These are phyloP conservation scores for Babyrousa celebensis DNA, from an alignment of 2,797 vertebrate species.

Conservation along the genomic window DNA sequence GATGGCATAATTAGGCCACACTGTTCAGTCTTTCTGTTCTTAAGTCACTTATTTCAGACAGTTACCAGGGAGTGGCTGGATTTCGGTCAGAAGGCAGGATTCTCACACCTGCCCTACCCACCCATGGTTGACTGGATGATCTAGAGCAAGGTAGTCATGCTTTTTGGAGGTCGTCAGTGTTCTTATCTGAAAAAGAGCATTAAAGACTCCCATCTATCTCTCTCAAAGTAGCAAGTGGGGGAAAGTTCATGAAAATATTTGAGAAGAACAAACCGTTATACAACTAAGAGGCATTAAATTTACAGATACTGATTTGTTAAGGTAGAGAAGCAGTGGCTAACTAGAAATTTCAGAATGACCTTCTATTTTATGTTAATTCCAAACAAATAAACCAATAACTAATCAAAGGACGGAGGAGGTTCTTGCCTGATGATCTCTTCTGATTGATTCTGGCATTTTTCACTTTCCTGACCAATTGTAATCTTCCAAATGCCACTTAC, in stretches of 20 bases:
- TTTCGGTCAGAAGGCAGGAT: not conserved
- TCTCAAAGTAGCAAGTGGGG: not conserved
- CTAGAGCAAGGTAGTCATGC: not conserved
- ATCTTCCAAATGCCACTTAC: not conserved
- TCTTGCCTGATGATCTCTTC: not conserved
- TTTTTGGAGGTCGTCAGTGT: not conserved
- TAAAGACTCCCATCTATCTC: not conserved
- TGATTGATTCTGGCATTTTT: not conserved
- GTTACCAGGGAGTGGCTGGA: not conserved
- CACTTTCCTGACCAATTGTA: not conserved
- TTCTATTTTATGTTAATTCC: constrained; percentile 9
- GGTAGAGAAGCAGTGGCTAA: not conserved
- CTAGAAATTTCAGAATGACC: constrained; percentile 39
- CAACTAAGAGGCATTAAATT: constrained; percentile 14
- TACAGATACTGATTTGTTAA: constrained; percentile 27
- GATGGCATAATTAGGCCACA: not conserved
- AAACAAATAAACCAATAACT: not conserved
- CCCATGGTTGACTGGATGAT: not conserved
- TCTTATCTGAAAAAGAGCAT: not conserved
- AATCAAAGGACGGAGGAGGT: not conserved
- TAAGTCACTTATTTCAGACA: constrained; percentile 54
- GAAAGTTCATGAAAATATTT: not conserved
- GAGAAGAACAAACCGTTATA: constrained; percentile 20
- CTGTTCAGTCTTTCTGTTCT: not conserved
- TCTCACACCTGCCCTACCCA: not conserved